A percentile compares a stretch with the other conserved stretches of the same genome.
phyloP scores from a whole-genome alignment of 2,113 vertebrate species.

The Amblyopsis rosae region DNA sequence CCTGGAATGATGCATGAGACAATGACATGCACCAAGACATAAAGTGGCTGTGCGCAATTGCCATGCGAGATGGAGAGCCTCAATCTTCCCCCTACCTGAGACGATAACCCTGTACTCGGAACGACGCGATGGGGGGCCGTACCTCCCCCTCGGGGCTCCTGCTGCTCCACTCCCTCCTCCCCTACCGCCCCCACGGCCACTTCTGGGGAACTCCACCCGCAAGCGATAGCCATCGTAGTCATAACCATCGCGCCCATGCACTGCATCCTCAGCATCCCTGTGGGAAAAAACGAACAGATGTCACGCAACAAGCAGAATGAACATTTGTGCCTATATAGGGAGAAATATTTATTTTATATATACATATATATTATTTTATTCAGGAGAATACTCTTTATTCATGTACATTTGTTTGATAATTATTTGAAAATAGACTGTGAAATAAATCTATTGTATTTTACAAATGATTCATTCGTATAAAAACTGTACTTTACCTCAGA shows the following conservation, averaged over 20 bases:
- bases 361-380: too few relatives aligned
- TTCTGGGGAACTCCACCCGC: constrained; percentile 86
- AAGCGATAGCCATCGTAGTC: constrained; percentile 84
- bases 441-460: too few relatives aligned
- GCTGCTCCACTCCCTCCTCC: constrained; percentile 55
- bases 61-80: not conserved
- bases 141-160: constrained; percentile 76
- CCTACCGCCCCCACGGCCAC: constrained; percentile 67
- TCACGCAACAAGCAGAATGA: not conserved
- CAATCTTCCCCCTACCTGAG: constrained; percentile 76
- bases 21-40: not conserved
- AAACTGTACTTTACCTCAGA: too few relatives aligned
- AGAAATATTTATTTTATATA: too few relatives aligned
- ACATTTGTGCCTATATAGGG: too few relatives aligned
- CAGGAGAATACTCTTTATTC: too few relatives aligned
- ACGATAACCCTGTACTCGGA: constrained; percentile 91
- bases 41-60: not conserved
- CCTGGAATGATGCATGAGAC: constrained; percentile 50
- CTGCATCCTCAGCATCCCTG: constrained; percentile 85
- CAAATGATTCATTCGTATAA: too few relatives aligned
- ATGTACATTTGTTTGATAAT: too few relatives aligned
- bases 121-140: constrained; percentile 84
- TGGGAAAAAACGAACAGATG: not conserved
- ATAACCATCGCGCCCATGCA: constrained; percentile 82
- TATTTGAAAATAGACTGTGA: too few relatives aligned